Percentiles rank a stretch among this genome's conserved stretches.
These are phyloP conservation scores for Noctua fimbriata DNA, from an alignment of 2,888 invertebrate genomes.

Conservation along the genomic window DNA sequence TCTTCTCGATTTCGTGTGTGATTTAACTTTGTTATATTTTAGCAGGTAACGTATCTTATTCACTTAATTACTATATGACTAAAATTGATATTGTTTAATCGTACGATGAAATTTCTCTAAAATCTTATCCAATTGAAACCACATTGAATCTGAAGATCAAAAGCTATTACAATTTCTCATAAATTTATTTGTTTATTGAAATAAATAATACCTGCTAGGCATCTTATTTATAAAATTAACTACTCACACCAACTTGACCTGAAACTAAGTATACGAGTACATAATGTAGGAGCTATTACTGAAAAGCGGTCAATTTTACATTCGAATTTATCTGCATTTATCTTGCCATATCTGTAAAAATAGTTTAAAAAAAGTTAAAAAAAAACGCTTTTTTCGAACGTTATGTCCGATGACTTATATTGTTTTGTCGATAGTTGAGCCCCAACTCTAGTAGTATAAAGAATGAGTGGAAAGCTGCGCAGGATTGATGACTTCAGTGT, in stretches of 20 bases:
- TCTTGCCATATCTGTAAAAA: background rate
- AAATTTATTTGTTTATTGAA: background rate
- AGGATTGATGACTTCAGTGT: constrained; percentile 82
- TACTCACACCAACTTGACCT: constrained; percentile 7
- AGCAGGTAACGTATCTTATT: background rate
- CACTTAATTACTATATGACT: background rate
- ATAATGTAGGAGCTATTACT: background rate
- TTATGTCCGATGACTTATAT: background rate
- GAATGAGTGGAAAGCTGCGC: constrained; percentile 24
- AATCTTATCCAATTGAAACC: background rate
- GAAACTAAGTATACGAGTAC: background rate
- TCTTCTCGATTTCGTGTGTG: background rate
- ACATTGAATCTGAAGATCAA: background rate
- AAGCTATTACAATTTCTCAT: background rate
- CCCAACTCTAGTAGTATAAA: constrained; percentile 32
- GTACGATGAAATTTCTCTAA: background rate
- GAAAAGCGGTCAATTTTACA: background rate
- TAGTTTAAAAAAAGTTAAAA: background rate
- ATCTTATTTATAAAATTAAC: background rate
- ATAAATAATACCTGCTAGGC: background rate
- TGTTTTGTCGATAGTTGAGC: constrained; percentile 14
- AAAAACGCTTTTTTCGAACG: background rate
- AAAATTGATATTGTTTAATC: background rate
- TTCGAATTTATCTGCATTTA: background rate
- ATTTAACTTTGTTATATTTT: background rate